Conservation (phyloP, 2,888 invertebrate genomes). For the Andrena marginata region DNA sequence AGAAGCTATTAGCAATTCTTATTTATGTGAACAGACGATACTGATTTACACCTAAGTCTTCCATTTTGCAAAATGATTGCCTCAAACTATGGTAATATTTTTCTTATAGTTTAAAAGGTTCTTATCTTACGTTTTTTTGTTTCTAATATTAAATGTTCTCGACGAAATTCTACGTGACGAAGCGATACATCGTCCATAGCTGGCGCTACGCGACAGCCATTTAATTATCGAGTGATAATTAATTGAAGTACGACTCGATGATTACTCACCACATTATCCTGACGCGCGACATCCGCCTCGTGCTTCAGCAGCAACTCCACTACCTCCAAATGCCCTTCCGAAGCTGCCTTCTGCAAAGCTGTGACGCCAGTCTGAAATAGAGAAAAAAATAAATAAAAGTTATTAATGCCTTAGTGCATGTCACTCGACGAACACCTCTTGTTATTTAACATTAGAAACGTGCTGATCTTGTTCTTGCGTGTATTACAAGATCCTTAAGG, state of each 20-base stretch:
- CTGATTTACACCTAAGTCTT: too few relatives aligned
- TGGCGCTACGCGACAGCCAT: background rate
- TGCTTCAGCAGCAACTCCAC: conserved; percentile 90
- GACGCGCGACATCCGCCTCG: conserved; percentile 89
- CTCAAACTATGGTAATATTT: too few relatives aligned
- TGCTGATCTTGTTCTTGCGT: background rate
- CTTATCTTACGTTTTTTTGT: too few relatives aligned
- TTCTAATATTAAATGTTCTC: too few relatives aligned
- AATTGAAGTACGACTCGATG: conserved; percentile 36
- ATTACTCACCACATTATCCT: conserved; percentile 90
- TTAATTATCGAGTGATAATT: background rate
- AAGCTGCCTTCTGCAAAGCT: conserved; percentile 92
- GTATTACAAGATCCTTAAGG: background rate
- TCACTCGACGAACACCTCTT: background rate
- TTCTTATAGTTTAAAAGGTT: too few relatives aligned
- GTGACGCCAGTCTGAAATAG: conserved; percentile 89
- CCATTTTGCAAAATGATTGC: too few relatives aligned
- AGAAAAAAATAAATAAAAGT: background rate
- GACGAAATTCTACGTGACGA: too few relatives aligned
- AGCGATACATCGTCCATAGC: background rate
- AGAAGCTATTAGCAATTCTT: too few relatives aligned
- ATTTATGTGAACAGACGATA: too few relatives aligned
- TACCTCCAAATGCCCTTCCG: conserved; percentile 93
- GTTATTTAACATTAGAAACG: background rate
- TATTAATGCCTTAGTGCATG: background rate